Evolutionary conservation across 2,113 vertebrate genomes (phyloP).

Genomic region (Channa maculata): DNA sequence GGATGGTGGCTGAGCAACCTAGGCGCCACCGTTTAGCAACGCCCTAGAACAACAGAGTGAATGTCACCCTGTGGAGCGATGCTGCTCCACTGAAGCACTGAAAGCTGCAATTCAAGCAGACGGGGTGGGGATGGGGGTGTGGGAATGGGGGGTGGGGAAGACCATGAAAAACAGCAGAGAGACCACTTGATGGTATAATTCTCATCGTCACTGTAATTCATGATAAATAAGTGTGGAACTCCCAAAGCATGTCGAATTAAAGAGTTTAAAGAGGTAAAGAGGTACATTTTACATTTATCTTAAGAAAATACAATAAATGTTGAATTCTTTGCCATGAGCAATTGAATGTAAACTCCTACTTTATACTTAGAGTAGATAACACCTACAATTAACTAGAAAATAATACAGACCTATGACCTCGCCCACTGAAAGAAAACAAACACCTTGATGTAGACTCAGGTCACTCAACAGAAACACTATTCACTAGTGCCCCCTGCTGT

Average conservation of each 20-base stretch:
- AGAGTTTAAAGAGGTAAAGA: no score
- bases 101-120: slow-evolving; percentile 50
- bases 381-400: slow-evolving; percentile 3
- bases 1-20: slow-evolving; percentile 54
- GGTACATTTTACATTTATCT: no score
- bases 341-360: slow-evolving; percentile 16
- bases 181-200: slow-evolving; percentile 53
- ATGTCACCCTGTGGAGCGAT: slow-evolving; percentile 57
- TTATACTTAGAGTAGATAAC: background rate
- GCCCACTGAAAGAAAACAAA: slow-evolving; percentile 21
- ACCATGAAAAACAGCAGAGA: slow-evolving; percentile 38
- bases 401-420: slow-evolving; percentile 44
- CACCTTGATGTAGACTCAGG: background rate
- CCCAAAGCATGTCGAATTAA: slow-evolving; percentile 1
- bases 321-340: no score
- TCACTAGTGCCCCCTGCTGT: slow-evolving; percentile 80
- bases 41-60: slow-evolving; percentile 45
- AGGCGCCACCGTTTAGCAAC: slow-evolving; percentile 50
- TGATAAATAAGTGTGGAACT: slow-evolving; percentile 25
- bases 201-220: slow-evolving; percentile 40
- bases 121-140: slow-evolving; percentile 1
- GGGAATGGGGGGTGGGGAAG: background rate
- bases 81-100: slow-evolving; percentile 39
- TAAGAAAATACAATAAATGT: no score
- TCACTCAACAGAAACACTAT: slow-evolving; percentile 43